Conservation (phyloP, 1,140 invertebrate species). For the Ceratina calcarata region DNA sequence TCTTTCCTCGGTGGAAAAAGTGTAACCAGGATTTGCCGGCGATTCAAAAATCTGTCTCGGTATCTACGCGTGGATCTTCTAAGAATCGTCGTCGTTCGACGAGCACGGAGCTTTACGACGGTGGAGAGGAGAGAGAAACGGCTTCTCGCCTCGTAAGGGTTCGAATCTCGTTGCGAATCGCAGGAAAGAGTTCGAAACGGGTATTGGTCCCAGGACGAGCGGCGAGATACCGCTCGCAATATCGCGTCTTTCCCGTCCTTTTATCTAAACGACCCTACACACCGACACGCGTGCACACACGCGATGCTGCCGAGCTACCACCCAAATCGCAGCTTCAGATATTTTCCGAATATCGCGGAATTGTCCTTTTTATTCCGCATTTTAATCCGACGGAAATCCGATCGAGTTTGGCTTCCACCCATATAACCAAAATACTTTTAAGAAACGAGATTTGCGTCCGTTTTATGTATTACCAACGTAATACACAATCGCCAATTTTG, state of each 20-base stretch:
- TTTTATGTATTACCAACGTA: too few relatives aligned
- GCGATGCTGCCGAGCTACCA: not conserved
- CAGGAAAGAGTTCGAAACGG: conserved; percentile 59
- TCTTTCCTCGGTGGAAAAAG: not conserved
- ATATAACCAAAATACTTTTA: too few relatives aligned
- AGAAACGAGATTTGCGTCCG: too few relatives aligned
- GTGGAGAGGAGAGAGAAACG: conserved; percentile 26
- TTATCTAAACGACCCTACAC: conserved; percentile 48
- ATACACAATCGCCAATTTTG: too few relatives aligned
- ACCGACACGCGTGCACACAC: not conserved
- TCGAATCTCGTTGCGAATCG: conserved; percentile 63
- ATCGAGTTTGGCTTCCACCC: too few relatives aligned
- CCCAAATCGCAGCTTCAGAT: conserved; percentile 30
- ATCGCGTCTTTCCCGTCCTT: conserved; percentile 41
- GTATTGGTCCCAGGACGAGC: conserved; percentile 61
- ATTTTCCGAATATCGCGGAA: too few relatives aligned
- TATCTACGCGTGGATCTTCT: conserved; percentile 32
- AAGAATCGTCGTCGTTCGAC: conserved; percentile 41
- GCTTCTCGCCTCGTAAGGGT: conserved; percentile 60
- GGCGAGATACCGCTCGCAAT: conserved; percentile 49
- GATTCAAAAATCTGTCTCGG: conserved; percentile 34
- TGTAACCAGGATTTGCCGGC: conserved; percentile 33
- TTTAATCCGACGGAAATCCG: too few relatives aligned
- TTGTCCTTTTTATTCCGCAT: too few relatives aligned
- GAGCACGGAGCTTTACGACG: conserved; percentile 47